These are phyloP conservation scores for Sanderia malayensis DNA, from an alignment of 30 jellyfish, hydroid and myxozoan species.

Conservation along the genomic window DNA sequence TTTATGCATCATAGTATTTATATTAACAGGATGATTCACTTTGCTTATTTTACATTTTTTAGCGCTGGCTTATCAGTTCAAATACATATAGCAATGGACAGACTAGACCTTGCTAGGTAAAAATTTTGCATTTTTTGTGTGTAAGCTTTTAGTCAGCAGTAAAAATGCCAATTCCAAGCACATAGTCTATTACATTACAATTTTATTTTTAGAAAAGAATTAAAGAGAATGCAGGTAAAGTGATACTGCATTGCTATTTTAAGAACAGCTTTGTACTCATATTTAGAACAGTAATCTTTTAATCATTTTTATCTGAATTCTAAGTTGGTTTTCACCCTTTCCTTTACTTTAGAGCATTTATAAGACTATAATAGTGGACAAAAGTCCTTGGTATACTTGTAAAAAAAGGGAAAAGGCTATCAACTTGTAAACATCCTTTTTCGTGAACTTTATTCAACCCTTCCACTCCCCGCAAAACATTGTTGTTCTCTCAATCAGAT, in stretches of 20 bases:
- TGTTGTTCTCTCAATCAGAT: no score
- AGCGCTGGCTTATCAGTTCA: conserved; percentile 91
- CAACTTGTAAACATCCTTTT: no score
- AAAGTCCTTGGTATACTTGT: neutral
- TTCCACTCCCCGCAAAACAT: no score
- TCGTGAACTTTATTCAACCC: no score
- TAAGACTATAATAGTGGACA: neutral
- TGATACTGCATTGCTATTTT: neutral
- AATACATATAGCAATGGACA: conserved; percentile 71
- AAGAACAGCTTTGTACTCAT: neutral
- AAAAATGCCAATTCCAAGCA: neutral
- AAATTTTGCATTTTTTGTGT: neutral
- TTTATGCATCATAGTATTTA: no score
- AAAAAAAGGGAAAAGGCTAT: no score
- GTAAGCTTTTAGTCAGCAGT: neutral
- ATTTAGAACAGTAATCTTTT: neutral
- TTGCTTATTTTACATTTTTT: no score
- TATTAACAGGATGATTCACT: no score
- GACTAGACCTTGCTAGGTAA: conserved; percentile 92
- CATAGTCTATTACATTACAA: neutral
- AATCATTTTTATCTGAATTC: no score
- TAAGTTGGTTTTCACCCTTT: no score
- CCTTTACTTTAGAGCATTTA: neutral
- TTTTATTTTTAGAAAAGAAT: conserved; percentile 63
- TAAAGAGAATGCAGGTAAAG: conserved; percentile 80